Evolutionary conservation across 1,140 invertebrate species (phyloP).

Genomic region (Brachionus calyciflorus): DNA sequence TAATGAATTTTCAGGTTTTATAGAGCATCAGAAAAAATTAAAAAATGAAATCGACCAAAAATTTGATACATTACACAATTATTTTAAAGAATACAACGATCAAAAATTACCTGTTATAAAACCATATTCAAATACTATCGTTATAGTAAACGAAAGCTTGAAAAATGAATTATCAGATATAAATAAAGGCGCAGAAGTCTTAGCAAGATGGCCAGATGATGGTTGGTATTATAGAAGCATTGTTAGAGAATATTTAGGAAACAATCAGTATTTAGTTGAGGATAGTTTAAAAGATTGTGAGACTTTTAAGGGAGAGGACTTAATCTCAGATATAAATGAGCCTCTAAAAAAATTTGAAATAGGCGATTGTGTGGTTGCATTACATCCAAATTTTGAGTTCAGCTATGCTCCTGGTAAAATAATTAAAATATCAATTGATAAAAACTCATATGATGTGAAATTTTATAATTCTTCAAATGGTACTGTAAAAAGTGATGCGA

Average conservation of each 20-base stretch:
- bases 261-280: constrained; percentile 7
- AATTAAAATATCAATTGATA: constrained; percentile 47
- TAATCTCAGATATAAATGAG: constrained; percentile 51
- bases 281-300: constrained; percentile 23
- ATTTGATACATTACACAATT: not conserved
- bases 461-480: constrained; percentile 52
- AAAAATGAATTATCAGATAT: constrained; percentile 19
- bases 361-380: constrained; percentile 50
- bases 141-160: constrained; percentile 9
- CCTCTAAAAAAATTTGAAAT: constrained; percentile 49
- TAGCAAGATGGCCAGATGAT: constrained; percentile 55
- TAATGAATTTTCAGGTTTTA: not conserved
- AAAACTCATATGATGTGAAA: constrained; percentile 48
- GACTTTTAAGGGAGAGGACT: not conserved
- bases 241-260: not conserved
- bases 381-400: constrained; percentile 52
- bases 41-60: constrained; percentile 29
- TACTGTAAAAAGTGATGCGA: constrained; percentile 49
- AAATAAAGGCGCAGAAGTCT: constrained; percentile 51
- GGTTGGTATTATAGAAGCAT: constrained; percentile 56
- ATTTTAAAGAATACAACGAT: constrained; percentile 31
- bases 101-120: constrained; percentile 17
- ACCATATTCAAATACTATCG: constrained; percentile 15
- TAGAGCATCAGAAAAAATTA: constrained; percentile 8
- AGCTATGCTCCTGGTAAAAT: constrained; percentile 55